A percentile compares a stretch with the other conserved stretches of the same genome.
Conservation (phyloP, 2,888 invertebrate genomes). For the Chaetogeoica ovagalla region DNA sequence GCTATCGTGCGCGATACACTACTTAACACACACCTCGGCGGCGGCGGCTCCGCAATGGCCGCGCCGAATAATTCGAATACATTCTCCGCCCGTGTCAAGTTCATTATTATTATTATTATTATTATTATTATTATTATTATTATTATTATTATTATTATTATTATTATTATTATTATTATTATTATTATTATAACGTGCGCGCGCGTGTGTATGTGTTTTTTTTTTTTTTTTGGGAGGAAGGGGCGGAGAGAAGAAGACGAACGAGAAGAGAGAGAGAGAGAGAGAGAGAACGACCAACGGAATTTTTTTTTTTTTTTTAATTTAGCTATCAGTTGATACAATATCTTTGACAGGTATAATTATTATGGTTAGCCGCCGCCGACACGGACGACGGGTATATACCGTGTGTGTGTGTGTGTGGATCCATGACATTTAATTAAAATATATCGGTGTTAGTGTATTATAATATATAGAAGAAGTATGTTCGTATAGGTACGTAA, state of each 20-base stretch:
- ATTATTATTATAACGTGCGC: conserved; percentile 7
- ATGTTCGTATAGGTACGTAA: neutral
- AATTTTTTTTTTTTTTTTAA: conserved; percentile 43
- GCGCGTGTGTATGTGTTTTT: neutral
- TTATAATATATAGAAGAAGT: neutral
- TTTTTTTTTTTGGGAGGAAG: too few relatives aligned
- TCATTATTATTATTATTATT: too few relatives aligned
- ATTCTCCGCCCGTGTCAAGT: conserved; percentile 10
- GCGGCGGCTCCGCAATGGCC: too few relatives aligned
- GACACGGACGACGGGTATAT: conserved; percentile 37
- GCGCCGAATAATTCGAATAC: neutral
- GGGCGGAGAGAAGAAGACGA: too few relatives aligned
- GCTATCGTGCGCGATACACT: neutral
- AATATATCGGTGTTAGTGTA: conserved; percentile 47
- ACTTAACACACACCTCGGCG: too few relatives aligned
- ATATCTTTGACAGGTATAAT: conserved; percentile 53
- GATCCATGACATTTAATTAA: conserved; percentile 53
- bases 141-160: too few relatives aligned
- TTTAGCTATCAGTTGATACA: conserved; percentile 52
- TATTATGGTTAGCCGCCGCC: conserved; percentile 37
- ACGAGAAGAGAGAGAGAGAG: neutral
- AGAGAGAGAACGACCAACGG: conserved; percentile 35
- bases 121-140: too few relatives aligned
- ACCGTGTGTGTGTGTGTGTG: conserved; percentile 17
- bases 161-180: too few relatives aligned